These are phyloP conservation scores for Pomacea canaliculata DNA, from an alignment of 2,888 invertebrate genomes.

Conservation along the genomic window DNA sequence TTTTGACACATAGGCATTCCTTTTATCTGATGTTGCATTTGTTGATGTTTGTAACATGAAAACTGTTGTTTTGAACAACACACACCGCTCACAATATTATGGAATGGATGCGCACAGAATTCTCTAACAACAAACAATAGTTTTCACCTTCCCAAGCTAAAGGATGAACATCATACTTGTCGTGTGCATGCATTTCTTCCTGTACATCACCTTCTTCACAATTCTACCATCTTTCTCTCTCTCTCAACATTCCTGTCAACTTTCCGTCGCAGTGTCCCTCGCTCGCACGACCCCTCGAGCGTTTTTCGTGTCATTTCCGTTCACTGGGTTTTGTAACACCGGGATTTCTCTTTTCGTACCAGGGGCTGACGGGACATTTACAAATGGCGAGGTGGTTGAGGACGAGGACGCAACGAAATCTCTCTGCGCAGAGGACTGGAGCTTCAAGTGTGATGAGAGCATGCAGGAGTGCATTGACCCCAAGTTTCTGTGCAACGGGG, in stretches of 20 bases:
- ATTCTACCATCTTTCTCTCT: neutral
- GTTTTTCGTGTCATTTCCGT: neutral
- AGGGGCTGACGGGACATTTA: constrained; percentile 1
- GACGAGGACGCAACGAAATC: neutral
- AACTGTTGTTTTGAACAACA: too few species aligned
- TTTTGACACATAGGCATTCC: too few species aligned
- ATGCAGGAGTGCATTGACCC: constrained; percentile 44
- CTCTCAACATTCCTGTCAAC: neutral
- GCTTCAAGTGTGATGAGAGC: constrained; percentile 46
- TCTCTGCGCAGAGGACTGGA: constrained; percentile 21
- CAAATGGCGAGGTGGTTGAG: neutral
- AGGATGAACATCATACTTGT: too few species aligned
- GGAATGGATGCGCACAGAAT: too few species aligned
- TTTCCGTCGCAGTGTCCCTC: neutral
- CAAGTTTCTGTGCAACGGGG: constrained; percentile 50
- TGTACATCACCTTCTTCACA: constrained; percentile 6
- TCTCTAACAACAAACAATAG: too few species aligned
- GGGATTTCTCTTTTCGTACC: neutral
- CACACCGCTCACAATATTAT: too few species aligned
- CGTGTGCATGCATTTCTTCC: neutral
- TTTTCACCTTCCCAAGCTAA: too few species aligned
- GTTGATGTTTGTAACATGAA: too few species aligned
- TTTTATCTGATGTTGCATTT: too few species aligned
- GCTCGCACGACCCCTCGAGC: neutral
- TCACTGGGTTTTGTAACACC: neutral